Evolutionary conservation across 2,113 vertebrate genomes (phyloP).

Genomic region (Manacus vitellinus): DNA sequence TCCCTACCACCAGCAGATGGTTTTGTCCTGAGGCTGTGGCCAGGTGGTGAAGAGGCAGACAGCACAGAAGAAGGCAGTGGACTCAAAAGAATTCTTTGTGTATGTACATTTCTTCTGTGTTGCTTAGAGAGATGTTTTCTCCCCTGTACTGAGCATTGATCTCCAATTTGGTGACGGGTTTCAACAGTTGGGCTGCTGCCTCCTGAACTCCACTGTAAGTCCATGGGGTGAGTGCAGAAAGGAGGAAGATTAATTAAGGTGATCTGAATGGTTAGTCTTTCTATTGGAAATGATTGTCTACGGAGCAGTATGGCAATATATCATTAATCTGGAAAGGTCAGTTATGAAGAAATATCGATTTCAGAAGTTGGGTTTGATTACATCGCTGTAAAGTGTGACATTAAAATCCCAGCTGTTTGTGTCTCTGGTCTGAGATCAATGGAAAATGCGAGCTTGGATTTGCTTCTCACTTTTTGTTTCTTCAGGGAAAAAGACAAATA

Average conservation of each 20-base stretch:
- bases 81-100: not conserved
- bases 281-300: conserved; percentile 21
- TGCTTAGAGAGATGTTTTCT: not conserved
- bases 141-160: not conserved
- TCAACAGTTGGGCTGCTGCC: not conserved
- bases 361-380: conserved; percentile 60
- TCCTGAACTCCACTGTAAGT: not conserved
- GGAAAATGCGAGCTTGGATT: not conserved
- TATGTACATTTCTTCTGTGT: not conserved
- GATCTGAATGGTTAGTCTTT: conserved; percentile 53
- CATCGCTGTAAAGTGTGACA: not conserved
- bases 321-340: conserved; percentile 63
- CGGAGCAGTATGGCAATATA: not conserved
- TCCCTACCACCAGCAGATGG: not conserved
- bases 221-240: not conserved
- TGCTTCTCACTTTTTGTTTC: not conserved
- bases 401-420: conserved; percentile 16
- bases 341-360: conserved; percentile 64
- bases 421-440: not conserved
- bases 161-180: not conserved
- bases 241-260: conserved; percentile 55
- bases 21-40: not conserved
- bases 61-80: not conserved
- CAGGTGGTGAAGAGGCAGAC: not conserved
- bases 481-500: not conserved